These are phyloP conservation scores for Drosophila kurseongensis DNA, from an alignment of 1,140 invertebrate species.

Conservation along the genomic window DNA sequence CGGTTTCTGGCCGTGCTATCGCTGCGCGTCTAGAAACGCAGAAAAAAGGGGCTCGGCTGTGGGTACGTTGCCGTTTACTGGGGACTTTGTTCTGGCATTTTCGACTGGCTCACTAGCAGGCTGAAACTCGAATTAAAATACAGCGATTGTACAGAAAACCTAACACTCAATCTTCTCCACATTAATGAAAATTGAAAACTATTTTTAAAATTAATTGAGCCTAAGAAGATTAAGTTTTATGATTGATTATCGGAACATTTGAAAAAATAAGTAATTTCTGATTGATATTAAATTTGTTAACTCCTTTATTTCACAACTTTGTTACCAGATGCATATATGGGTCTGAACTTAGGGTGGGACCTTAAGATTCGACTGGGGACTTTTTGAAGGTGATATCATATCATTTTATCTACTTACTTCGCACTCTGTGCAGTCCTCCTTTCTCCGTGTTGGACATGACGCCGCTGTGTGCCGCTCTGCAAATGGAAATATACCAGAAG, in stretches of 20 bases:
- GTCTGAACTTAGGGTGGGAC: too few relatives aligned
- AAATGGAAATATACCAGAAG: constrained; percentile 44
- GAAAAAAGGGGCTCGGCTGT: constrained; percentile 61
- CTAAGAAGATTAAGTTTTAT: too few relatives aligned
- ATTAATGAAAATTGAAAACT: not conserved
- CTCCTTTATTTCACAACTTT: too few relatives aligned
- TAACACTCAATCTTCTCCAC: too few relatives aligned
- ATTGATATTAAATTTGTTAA: too few relatives aligned
- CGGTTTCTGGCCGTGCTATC: constrained; percentile 34
- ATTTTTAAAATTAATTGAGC: too few relatives aligned
- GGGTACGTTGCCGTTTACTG: constrained; percentile 1
- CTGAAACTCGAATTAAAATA: not conserved
- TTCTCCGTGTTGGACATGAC: constrained; percentile 77
- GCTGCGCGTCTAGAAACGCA: constrained; percentile 13
- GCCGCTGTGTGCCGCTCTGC: constrained; percentile 26
- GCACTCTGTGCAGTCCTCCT: constrained; percentile 63
- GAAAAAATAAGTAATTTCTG: too few relatives aligned
- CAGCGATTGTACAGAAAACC: not conserved
- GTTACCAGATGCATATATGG: not conserved
- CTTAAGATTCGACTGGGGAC: not conserved
- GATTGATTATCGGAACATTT: too few relatives aligned
- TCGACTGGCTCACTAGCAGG: constrained; percentile 13
- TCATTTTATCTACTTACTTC: constrained; percentile 64
- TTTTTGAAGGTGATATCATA: constrained; percentile 26
- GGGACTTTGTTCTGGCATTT: constrained; percentile 23